These are phyloP conservation scores for Drosophila seclusa DNA, from an alignment of 2,888 invertebrate genomes.

Conservation along the genomic window DNA sequence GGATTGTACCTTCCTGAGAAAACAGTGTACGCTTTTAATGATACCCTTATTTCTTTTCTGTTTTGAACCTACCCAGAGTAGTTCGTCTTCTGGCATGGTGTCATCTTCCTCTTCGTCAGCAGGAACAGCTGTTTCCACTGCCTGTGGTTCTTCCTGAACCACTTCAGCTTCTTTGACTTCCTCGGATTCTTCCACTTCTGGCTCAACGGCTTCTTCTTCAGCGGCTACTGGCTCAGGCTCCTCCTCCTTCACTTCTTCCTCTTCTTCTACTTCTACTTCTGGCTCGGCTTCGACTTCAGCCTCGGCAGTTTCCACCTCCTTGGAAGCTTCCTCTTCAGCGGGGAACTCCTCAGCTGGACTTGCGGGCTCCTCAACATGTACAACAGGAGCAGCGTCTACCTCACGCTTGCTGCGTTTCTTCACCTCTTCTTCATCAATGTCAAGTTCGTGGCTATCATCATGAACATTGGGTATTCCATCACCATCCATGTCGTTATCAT, in stretches of 20 bases:
- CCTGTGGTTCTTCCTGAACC: constrained; percentile 73
- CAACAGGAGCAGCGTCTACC: constrained; percentile 77
- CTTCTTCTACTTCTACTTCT: constrained; percentile 68
- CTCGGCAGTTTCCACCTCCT: constrained; percentile 65
- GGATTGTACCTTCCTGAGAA: constrained; percentile 89
- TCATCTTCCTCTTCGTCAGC: constrained; percentile 83
- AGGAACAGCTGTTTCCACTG: constrained; percentile 46
- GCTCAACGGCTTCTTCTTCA: constrained; percentile 47
- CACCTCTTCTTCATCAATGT: constrained; percentile 66
- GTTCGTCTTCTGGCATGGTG: constrained; percentile 88
- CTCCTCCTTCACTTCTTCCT: constrained; percentile 5
- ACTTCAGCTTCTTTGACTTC: constrained; percentile 65
- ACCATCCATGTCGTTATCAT: constrained; percentile 68
- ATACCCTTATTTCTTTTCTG: rapidly evolving
- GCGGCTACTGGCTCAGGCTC: constrained; percentile 22
- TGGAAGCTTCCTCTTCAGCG: constrained; percentile 60
- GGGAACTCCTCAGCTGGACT: constrained; percentile 75
- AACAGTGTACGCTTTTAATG: background rate
- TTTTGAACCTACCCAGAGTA: constrained; percentile 86
- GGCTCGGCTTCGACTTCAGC: constrained; percentile 77
- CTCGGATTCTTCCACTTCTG: constrained; percentile 62
- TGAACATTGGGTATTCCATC: constrained; percentile 71
- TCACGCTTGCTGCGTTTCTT: constrained; percentile 85
- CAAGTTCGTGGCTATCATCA: constrained; percentile 70
- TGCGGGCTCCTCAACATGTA: constrained; percentile 42